Conservation (phyloP, 2,888 invertebrate genomes). For the Rotaria sp. region DNA sequence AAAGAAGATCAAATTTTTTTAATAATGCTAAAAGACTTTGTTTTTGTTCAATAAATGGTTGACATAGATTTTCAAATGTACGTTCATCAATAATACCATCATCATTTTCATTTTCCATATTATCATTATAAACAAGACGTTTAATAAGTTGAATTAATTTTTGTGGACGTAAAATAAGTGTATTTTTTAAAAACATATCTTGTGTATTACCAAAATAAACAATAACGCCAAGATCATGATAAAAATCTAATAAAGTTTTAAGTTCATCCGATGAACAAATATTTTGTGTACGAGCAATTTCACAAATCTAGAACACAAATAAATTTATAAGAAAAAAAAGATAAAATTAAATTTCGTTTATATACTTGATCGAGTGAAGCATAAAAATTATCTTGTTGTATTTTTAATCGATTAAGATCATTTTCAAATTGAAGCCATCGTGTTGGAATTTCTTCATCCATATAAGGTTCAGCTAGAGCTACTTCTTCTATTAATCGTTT, state of each 20-base stretch:
- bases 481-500: constrained; percentile 48
- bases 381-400: constrained; percentile 49
- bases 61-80: constrained; percentile 49
- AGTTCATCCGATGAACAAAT: constrained; percentile 50
- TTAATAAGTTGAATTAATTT: constrained; percentile 54
- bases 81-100: constrained; percentile 49
- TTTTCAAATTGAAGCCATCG: constrained; percentile 55
- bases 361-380: constrained; percentile 51
- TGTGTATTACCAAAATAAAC: constrained; percentile 49
- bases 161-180: constrained; percentile 54
- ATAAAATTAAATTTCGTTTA: neutral
- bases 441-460: constrained; percentile 54
- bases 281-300: constrained; percentile 50
- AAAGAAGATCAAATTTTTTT: constrained; percentile 52
- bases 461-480: constrained; percentile 50
- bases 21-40: constrained; percentile 48
- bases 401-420: constrained; percentile 46
- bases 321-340: neutral
- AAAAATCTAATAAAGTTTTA: constrained; percentile 53
- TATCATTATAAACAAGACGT: constrained; percentile 44
- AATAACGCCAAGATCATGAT: constrained; percentile 54
- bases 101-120: constrained; percentile 40
- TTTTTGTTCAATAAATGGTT: constrained; percentile 47
- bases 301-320: constrained; percentile 47
- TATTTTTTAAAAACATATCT: constrained; percentile 49